phyloP scores from a whole-genome alignment of 2,797 vertebrate genomes.

The Anolis apletophallus region DNA sequence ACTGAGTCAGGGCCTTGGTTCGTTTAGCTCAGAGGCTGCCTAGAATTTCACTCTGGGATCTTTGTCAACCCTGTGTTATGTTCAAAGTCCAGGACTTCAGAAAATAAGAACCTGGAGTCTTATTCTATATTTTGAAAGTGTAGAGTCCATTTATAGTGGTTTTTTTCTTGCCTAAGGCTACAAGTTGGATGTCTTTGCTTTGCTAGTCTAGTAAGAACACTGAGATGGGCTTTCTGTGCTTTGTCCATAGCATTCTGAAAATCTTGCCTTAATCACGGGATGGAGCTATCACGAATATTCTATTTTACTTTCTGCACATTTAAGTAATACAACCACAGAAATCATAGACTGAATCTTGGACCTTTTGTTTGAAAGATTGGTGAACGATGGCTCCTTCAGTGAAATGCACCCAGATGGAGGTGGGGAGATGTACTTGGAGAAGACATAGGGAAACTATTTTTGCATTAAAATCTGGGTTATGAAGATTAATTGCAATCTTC shows the following conservation, averaged over 20 bases:
- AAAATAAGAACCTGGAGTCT: too few relatives aligned
- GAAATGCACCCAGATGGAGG: not conserved
- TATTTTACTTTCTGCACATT: not conserved
- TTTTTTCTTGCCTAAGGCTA: too few relatives aligned
- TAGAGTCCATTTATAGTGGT: too few relatives aligned
- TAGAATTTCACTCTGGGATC: not conserved
- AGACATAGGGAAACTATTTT: not conserved
- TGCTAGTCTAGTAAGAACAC: too few relatives aligned
- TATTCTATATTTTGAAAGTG: too few relatives aligned
- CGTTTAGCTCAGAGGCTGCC: too few relatives aligned
- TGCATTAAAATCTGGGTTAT: not conserved
- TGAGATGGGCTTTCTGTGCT: too few relatives aligned
- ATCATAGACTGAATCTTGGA: not conserved
- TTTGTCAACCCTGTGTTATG: not conserved
- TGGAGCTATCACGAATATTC: too few relatives aligned
- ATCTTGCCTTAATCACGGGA: too few relatives aligned
- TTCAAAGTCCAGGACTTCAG: too few relatives aligned
- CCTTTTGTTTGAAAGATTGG: not conserved
- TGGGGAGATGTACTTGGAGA: not conserved
- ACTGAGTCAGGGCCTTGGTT: not conserved
- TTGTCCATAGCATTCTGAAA: too few relatives aligned
- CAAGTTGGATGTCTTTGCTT: too few relatives aligned
- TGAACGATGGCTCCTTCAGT: not conserved
- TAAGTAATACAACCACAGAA: not conserved
- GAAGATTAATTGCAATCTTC: not conserved